Percentiles rank a stretch among this genome's conserved stretches.
Evolutionary conservation across 2,113 vertebrate species (phyloP).

Genomic region (Probosciger aterrimus): DNA sequence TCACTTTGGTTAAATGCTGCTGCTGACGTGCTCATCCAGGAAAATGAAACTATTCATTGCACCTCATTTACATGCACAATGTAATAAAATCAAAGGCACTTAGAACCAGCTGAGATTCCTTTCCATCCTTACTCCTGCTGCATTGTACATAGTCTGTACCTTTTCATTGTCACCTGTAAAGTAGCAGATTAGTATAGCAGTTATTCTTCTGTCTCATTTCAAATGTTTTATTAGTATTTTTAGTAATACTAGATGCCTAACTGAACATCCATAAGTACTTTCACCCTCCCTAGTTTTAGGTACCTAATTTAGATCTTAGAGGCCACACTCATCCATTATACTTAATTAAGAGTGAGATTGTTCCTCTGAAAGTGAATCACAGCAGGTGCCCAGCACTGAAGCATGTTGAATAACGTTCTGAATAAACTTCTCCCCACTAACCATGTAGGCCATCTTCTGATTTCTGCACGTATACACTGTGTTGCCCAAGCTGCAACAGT

Average conservation of each 20-base stretch:
- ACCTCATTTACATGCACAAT: not conserved
- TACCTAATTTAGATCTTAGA: not conserved
- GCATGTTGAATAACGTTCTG: not conserved
- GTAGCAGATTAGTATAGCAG: not conserved
- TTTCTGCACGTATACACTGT: not conserved
- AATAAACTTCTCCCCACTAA: not conserved
- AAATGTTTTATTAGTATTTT: not conserved
- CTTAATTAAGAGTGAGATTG: not conserved
- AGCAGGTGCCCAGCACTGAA: not conserved
- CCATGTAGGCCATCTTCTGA: fast-evolving
- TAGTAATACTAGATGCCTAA: not conserved
- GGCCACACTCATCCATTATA: not conserved
- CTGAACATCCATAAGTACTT: not conserved
- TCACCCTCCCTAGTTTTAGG: not conserved
- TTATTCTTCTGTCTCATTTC: not conserved
- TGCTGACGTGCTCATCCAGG: not conserved
- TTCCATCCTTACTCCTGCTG: not conserved
- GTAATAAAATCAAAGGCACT: not conserved
- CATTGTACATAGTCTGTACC: not conserved
- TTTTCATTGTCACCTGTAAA: not conserved
- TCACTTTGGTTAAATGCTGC: not conserved
- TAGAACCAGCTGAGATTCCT: not conserved
- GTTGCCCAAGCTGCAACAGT: not conserved
- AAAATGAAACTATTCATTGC: not conserved
- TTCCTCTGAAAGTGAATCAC: not conserved